A percentile compares a stretch with the other conserved stretches of the same genome.
Evolutionary conservation across 1,140 invertebrate species (phyloP).

Genomic region (Anastrepha ludens): DNA sequence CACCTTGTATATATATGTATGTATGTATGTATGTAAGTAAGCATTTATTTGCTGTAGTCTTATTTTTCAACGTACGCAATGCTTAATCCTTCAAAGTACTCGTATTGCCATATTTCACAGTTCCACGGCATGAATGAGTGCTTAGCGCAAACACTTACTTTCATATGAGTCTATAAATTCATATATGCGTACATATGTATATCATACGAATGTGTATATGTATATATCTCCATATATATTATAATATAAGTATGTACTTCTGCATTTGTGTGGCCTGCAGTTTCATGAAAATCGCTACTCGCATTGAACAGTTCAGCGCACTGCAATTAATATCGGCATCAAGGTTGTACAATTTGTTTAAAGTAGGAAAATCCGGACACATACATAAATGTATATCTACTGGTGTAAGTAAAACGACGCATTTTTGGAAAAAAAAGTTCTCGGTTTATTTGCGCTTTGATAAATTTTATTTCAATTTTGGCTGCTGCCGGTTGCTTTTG

Average conservation of each 20-base stretch:
- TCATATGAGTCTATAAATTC: not conserved
- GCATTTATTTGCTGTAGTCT: not conserved
- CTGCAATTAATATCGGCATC: slow-evolving; percentile 39
- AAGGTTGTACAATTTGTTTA: slow-evolving; percentile 13
- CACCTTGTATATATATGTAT: too few relatives aligned
- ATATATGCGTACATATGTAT: not conserved
- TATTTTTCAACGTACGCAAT: not conserved
- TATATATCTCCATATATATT: too few relatives aligned
- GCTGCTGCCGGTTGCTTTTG: not conserved
- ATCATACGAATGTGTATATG: not conserved
- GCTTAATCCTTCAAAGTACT: not conserved
- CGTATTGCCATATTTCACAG: not conserved
- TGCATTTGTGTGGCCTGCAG: not conserved
- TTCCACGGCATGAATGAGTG: not conserved
- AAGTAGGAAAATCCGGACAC: not conserved
- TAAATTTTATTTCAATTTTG: not conserved
- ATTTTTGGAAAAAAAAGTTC: not conserved
- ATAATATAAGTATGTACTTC: not conserved
- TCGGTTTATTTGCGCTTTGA: not conserved
- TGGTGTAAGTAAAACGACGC: too few relatives aligned
- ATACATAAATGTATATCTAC: too few relatives aligned
- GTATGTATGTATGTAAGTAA: too few relatives aligned
- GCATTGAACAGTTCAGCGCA: slow-evolving; percentile 37
- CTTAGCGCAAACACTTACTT: not conserved
- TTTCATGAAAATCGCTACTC: not conserved